Evolutionary conservation across 2,797 vertebrate species (phyloP).

Genomic region (Stomatorhinus walkeri): DNA sequence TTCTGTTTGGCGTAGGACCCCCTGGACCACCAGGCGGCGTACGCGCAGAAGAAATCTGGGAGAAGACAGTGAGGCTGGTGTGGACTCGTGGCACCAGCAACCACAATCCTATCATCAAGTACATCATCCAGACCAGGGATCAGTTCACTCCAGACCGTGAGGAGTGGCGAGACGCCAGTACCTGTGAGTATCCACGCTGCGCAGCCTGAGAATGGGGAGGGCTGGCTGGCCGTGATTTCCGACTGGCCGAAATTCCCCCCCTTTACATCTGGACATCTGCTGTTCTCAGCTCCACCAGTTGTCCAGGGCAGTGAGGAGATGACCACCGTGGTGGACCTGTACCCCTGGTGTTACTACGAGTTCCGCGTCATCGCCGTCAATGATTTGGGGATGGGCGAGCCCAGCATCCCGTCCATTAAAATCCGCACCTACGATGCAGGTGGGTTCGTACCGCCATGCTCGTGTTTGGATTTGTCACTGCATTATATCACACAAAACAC

Average conservation of each 20-base stretch:
- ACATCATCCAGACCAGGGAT: constrained; percentile 79
- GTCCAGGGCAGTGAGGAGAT: constrained; percentile 77
- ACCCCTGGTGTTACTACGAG: constrained; percentile 93
- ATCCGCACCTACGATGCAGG: constrained; percentile 87
- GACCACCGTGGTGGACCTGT: constrained; percentile 78
- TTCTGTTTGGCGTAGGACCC: constrained; percentile 62
- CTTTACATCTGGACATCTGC: background rate
- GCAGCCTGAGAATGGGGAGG: background rate
- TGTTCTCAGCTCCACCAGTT: constrained; percentile 66
- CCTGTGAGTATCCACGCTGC: constrained; percentile 61
- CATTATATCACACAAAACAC: background rate
- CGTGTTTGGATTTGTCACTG: background rate
- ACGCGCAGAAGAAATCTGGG: constrained; percentile 68
- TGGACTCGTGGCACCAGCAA: constrained; percentile 95
- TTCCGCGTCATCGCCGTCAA: constrained; percentile 89
- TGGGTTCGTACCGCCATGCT: constrained; percentile 49
- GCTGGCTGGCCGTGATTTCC: background rate
- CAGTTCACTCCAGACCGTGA: constrained; percentile 58
- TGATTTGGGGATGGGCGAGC: constrained; percentile 80
- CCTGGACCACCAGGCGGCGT: constrained; percentile 89
- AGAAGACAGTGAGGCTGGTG: constrained; percentile 69
- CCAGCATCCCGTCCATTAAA: constrained; percentile 82
- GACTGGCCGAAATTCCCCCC: background rate
- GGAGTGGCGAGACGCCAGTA: constrained; percentile 82
- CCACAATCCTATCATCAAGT: constrained; percentile 92